Conservation (phyloP, 2,888 invertebrate genomes). For the Phrixothrix hirtus region DNA sequence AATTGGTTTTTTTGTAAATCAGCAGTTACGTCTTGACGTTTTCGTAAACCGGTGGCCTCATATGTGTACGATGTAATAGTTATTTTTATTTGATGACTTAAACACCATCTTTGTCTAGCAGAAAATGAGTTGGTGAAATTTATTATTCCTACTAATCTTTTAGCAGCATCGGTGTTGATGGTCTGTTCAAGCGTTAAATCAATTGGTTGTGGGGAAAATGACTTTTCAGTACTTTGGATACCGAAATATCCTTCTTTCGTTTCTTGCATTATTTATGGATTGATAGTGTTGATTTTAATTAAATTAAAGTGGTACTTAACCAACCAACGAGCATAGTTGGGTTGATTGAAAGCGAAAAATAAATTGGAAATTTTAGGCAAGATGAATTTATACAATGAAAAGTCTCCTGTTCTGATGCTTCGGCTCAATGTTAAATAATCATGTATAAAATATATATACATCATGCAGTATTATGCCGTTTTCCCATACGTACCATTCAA, state of each 20-base stretch:
- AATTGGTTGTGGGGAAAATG: constrained; percentile 38
- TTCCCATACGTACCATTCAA: constrained; percentile 43
- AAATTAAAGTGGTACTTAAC: constrained; percentile 28
- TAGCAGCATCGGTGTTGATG: constrained; percentile 37
- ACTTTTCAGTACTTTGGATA: constrained; percentile 35
- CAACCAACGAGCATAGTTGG: constrained; percentile 8
- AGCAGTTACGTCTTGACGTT: constrained; percentile 35
- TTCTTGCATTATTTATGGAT: constrained; percentile 21
- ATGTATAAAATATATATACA: constrained; percentile 40
- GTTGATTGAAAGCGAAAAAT: constrained; percentile 37
- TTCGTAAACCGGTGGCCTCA: constrained; percentile 30
- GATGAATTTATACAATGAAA: constrained; percentile 38
- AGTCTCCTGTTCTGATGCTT: constrained; percentile 41
- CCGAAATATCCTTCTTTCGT: constrained; percentile 24
- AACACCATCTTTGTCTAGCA: constrained; percentile 39
- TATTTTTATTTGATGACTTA: constrained; percentile 18
- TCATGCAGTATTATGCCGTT: constrained; percentile 44
- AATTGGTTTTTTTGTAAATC: constrained; percentile 28
- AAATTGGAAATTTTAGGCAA: constrained; percentile 41
- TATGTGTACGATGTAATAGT: constrained; percentile 21
- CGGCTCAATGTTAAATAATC: constrained; percentile 38
- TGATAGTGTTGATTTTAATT: constrained; percentile 13
- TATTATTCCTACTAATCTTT: constrained; percentile 34
- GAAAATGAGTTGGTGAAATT: constrained; percentile 38
- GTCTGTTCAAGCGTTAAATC: constrained; percentile 38